These are phyloP conservation scores for Chelonus insularis DNA, from an alignment of 1,140 invertebrate species.

Conservation along the genomic window DNA sequence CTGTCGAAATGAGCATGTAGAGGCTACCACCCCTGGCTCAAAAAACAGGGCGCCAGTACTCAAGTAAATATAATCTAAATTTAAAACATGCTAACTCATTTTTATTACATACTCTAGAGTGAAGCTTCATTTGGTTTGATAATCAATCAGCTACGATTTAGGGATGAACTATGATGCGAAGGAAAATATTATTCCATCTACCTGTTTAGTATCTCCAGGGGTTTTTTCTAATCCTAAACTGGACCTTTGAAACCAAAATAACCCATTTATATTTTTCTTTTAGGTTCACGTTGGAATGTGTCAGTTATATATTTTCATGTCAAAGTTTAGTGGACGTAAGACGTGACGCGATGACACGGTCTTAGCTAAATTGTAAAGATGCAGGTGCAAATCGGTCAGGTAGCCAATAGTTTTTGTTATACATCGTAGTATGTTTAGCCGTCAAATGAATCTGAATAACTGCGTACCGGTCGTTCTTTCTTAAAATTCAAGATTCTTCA, in stretches of 20 bases:
- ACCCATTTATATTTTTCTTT: no score
- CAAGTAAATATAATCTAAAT: conserved; percentile 11
- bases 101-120: not conserved
- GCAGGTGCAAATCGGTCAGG: conserved; percentile 20
- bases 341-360: not conserved
- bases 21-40: not conserved
- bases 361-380: conserved; percentile 1
- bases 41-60: not conserved
- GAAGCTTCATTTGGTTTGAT: not conserved
- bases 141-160: no score
- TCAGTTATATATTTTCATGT: not conserved
- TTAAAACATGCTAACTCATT: conserved; percentile 4
- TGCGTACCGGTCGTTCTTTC: conserved; percentile 11
- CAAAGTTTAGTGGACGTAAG: not conserved
- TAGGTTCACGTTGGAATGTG: no score
- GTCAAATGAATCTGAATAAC: conserved; percentile 7
- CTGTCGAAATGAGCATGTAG: conserved; percentile 39
- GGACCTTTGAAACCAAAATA: no score
- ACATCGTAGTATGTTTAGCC: not conserved
- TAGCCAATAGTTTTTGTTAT: not conserved
- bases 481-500: conserved; percentile 9
- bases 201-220: no score
- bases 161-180: not conserved
- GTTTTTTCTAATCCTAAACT: no score
- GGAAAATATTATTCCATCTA: no score